phyloP scores from a whole-genome alignment of 64 coral and sea anemone species.

The Stichodactyla helianthus region DNA sequence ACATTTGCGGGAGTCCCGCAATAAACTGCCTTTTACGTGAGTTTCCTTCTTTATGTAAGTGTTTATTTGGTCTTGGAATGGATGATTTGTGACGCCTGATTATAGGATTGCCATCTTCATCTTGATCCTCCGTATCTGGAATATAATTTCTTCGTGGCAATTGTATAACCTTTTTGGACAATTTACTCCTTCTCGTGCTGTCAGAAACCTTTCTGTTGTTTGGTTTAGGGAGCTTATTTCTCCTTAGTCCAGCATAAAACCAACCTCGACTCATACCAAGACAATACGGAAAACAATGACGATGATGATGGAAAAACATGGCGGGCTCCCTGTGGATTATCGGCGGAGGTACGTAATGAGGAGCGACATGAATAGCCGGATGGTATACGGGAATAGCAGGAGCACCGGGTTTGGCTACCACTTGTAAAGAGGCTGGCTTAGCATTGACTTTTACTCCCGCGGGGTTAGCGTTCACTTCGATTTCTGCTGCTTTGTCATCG shows the following conservation, averaged over 20 bases:
- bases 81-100: slow-evolving; percentile 42
- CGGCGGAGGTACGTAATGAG: slow-evolving; percentile 72
- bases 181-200: not conserved
- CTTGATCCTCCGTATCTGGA: not conserved
- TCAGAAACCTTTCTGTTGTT: not conserved
- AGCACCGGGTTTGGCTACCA: slow-evolving; percentile 86
- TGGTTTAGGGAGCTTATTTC: slow-evolving; percentile 55
- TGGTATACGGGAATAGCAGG: slow-evolving; percentile 82
- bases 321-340: slow-evolving; percentile 72
- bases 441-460: slow-evolving; percentile 96
- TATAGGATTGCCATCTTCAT: slow-evolving; percentile 6
- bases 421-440: slow-evolving; percentile 95
- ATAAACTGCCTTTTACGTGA: slow-evolving; percentile 48
- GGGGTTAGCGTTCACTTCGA: slow-evolving; percentile 96
- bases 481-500: slow-evolving; percentile 91
- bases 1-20: slow-evolving; percentile 13
- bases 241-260: slow-evolving; percentile 69
- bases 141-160: not conserved
- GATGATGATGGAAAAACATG: slow-evolving; percentile 65
- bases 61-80: slow-evolving; percentile 35
- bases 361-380: slow-evolving; percentile 84
- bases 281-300: slow-evolving; percentile 28
- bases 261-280: slow-evolving; percentile 47
- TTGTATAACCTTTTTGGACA: not conserved
- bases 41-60: slow-evolving; percentile 1